These are phyloP conservation scores for Plectrocnemia conspersa DNA, from an alignment of 1,140 invertebrate genomes.

Conservation along the genomic window DNA sequence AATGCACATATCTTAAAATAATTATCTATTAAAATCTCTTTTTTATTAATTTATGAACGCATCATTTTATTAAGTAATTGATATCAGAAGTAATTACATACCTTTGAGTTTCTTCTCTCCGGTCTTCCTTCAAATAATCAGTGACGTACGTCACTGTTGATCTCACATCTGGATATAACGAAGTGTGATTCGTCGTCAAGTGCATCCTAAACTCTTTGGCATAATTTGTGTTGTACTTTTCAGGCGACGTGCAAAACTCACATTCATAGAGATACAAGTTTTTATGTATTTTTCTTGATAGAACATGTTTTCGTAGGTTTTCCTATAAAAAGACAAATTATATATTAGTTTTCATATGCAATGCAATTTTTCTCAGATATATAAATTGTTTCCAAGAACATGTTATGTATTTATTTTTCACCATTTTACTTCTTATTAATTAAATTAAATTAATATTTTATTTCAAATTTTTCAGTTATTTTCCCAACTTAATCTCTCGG, in stretches of 20 bases:
- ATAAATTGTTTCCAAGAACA: too few relatives aligned
- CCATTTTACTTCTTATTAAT: too few relatives aligned
- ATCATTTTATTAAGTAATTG: too few relatives aligned
- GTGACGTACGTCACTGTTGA: constrained; percentile 38
- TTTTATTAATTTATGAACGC: too few relatives aligned
- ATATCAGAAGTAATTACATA: neutral
- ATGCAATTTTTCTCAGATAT: too few relatives aligned
- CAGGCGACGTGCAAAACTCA: constrained; percentile 49
- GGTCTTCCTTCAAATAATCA: constrained; percentile 27
- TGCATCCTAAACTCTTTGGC: constrained; percentile 65
- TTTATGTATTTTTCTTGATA: constrained; percentile 72
- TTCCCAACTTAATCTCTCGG: too few relatives aligned
- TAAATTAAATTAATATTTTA: too few relatives aligned
- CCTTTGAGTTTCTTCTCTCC: neutral
- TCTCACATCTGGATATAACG: constrained; percentile 44
- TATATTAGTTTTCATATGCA: too few relatives aligned
- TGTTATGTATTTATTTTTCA: too few relatives aligned
- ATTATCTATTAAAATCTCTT: too few relatives aligned
- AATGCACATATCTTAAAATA: neutral
- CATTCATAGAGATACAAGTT: constrained; percentile 76
- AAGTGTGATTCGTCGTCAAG: constrained; percentile 54
- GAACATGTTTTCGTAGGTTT: constrained; percentile 80
- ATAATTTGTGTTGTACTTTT: constrained; percentile 57
- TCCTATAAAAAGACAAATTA: constrained; percentile 65
- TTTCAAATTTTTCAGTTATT: too few relatives aligned